Base-by-base conservation (phyloP, 1,140 invertebrate species). In the Melitaea cinxia region DNA sequence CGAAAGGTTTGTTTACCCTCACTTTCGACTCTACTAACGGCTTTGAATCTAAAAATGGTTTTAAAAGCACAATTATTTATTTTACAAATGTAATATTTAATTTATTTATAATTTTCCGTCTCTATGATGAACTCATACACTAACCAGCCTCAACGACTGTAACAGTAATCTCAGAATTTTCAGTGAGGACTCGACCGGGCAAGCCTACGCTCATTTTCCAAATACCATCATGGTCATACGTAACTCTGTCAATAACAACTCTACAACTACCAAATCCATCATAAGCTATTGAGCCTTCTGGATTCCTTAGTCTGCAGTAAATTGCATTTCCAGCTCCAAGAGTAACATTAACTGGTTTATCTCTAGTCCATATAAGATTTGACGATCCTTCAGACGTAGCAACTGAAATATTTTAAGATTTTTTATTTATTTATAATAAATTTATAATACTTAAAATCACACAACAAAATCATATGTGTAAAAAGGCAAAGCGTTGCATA, bases 231-330 rank as follows among this genome's bases (percentile, higher is more conserved):
- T 85, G 79, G 2, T 75, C 56, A 0, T n/a, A 24, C 0, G 71
- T 61, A 0, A 78, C 84, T 26, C 72, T 73, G 4, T 75, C 67
- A 5, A 89, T 4, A 9, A n/a, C 61, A 4, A 86, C 50, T 15
- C 56, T 71, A 52, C 85, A 89, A 49, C 68, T 78, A 15, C 87
- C 84, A 52, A 85, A 83, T 12, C 74, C 73, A 15, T 89, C 79
- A 49, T 72, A 88, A 6, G 81, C 66, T 10, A 63, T 42, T 21
- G 55, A 9, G 0, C 67, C 53, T 10, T 37, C 15, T 1, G 78
- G 74, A 33, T 78, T 72, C 6, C 39, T 15, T 5, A 83, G 24
- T 57, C 47, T 75, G 53, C 87, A 89, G 66, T 84, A 87, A 0
- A 86, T 65, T 1, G 78, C 75, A 30, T 79, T 62, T 55, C 81